Evolutionary conservation across 2,888 invertebrate genomes (phyloP).

Genomic region (Boloria euphrosyne): DNA sequence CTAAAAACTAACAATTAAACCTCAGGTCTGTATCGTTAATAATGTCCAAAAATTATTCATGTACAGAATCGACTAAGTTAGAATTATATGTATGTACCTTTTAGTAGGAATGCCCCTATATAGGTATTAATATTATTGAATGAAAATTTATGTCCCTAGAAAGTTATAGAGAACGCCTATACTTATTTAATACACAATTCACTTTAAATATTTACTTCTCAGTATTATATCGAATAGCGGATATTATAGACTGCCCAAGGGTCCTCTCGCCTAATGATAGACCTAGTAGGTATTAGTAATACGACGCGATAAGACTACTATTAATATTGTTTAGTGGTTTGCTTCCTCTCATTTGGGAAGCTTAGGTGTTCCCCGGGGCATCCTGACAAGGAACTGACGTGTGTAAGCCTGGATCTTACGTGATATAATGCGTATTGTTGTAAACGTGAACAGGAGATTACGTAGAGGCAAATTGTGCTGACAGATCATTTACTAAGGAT

Average conservation of each 20-base stretch:
- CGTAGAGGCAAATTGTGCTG: slow-evolving; percentile 23
- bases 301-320: slow-evolving; percentile 41
- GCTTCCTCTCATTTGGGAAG: slow-evolving; percentile 39
- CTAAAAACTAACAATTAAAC: no score
- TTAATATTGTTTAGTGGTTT: slow-evolving; percentile 48
- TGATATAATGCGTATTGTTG: slow-evolving; percentile 28
- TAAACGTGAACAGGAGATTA: slow-evolving; percentile 28
- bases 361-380: slow-evolving; percentile 30
- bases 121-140: no score
- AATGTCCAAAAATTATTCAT: no score
- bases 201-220: neutral
- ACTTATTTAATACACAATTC: neutral
- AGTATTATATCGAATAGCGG: neutral
- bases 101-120: no score
- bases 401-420: slow-evolving; percentile 28
- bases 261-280: slow-evolving; percentile 3
- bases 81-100: no score
- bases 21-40: no score
- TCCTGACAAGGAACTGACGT: slow-evolving; percentile 30
- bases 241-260: slow-evolving; percentile 4
- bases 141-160: no score
- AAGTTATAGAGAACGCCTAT: no score
- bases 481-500: slow-evolving; percentile 20
- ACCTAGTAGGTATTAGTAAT: slow-evolving; percentile 11
- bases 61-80: no score